Conservation (phyloP, 2,113 vertebrate genomes). For the Alosa alosa region DNA sequence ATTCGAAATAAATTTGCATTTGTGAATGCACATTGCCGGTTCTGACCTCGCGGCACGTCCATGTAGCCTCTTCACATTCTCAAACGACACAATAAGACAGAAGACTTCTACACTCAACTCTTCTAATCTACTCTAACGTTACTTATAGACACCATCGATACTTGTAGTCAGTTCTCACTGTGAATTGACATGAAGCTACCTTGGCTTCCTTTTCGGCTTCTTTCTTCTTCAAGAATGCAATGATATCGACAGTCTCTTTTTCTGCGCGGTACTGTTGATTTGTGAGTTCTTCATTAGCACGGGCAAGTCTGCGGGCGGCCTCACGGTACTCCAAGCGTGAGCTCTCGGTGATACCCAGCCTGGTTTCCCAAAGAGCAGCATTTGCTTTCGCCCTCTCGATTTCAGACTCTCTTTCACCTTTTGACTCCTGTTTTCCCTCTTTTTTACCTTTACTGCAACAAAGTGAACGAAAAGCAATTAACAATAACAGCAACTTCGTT, state of each 20-base stretch:
- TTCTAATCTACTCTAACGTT: too few species aligned
- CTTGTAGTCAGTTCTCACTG: background rate
- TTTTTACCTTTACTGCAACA: background rate
- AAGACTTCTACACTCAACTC: too few species aligned
- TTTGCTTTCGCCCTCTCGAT: conserved; percentile 72
- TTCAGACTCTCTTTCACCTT: conserved; percentile 63
- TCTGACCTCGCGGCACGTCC: too few species aligned
- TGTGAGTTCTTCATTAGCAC: conserved; percentile 72
- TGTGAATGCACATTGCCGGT: too few species aligned
- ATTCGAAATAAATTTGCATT: too few species aligned
- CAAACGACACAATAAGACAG: too few species aligned
- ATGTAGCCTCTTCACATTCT: too few species aligned
- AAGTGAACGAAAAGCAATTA: background rate
- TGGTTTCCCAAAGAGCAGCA: conserved; percentile 76
- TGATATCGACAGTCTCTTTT: conserved; percentile 68
- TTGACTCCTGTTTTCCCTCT: conserved; percentile 58
- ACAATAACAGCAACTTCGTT: background rate
- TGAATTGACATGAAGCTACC: conserved; percentile 53
- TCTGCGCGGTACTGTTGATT: conserved; percentile 70
- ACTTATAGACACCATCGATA: too few species aligned
- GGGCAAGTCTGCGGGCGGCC: conserved; percentile 63
- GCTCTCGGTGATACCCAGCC: conserved; percentile 69
- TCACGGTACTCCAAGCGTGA: conserved; percentile 71
- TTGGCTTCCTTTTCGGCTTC: conserved; percentile 71
- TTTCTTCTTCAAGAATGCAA: conserved; percentile 64